Evolutionary conservation across 1,140 invertebrate species (phyloP).

Genomic region (Drosophila eugracilis): DNA sequence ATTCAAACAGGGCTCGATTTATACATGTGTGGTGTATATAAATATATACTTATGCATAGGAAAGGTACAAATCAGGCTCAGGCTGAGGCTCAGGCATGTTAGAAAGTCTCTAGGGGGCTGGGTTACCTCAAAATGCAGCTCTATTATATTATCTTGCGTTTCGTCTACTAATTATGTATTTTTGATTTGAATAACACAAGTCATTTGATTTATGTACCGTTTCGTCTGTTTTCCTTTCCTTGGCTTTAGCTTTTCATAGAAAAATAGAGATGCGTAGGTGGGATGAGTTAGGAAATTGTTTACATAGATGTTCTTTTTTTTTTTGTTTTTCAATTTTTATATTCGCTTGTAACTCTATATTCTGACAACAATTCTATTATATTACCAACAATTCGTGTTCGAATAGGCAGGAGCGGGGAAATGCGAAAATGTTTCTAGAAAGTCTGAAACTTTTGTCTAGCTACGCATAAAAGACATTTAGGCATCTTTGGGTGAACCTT

Average conservation of each 20-base stretch:
- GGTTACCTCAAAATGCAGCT: constrained; percentile 64
- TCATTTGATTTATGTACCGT: constrained; percentile 41
- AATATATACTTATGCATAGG: constrained; percentile 72
- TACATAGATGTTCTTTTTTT: constrained; percentile 43
- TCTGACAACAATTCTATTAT: constrained; percentile 46
- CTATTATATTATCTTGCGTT: constrained; percentile 43
- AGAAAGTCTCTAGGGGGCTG: constrained; percentile 72
- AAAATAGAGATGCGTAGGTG: constrained; percentile 83
- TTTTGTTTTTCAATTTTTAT: constrained; percentile 26
- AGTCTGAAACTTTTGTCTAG: constrained; percentile 29
- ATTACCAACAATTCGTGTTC: constrained; percentile 52
- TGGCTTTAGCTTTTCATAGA: constrained; percentile 74
- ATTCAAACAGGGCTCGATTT: constrained; percentile 69
- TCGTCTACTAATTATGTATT: constrained; percentile 32
- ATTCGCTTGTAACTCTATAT: constrained; percentile 58
- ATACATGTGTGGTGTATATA: constrained; percentile 44
- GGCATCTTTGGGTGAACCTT: constrained; percentile 44
- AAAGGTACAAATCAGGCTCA: constrained; percentile 82
- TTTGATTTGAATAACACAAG: constrained; percentile 61
- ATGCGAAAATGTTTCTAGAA: constrained; percentile 28
- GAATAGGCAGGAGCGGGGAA: constrained; percentile 41
- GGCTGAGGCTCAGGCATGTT: constrained; percentile 61
- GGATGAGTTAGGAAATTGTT: constrained; percentile 83
- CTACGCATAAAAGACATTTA: constrained; percentile 17
- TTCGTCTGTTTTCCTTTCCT: constrained; percentile 32